These are phyloP conservation scores for Danaus melanippus DNA, from an alignment of 1,140 invertebrate species.

Conservation along the genomic window DNA sequence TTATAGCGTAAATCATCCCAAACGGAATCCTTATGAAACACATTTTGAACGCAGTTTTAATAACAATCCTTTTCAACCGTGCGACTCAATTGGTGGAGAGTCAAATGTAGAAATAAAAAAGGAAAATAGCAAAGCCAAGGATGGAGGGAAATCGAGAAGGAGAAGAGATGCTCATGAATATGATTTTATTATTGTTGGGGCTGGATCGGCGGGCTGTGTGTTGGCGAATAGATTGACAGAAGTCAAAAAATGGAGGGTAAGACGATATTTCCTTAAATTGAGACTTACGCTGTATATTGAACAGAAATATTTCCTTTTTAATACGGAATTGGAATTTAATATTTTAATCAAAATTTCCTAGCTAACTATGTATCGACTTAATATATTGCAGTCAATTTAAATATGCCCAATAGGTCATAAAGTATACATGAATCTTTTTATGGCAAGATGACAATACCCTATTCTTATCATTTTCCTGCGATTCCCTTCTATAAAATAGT, in stretches of 20 bases:
- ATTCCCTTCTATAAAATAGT: no score
- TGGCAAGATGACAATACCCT: no score
- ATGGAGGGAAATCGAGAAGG: slow-evolving; percentile 12
- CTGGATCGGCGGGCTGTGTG: slow-evolving; percentile 58
- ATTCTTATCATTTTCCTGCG: no score
- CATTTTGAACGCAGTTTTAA: no score
- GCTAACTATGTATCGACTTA: no score
- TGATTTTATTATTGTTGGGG: slow-evolving; percentile 61
- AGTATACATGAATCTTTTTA: no score
- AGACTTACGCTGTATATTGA: background rate
- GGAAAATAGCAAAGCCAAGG: slow-evolving; percentile 16
- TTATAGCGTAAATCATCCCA: slow-evolving; percentile 29
- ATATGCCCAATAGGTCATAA: no score
- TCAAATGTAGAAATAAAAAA: slow-evolving; percentile 23
- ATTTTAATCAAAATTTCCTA: no score
- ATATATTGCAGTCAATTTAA: no score
- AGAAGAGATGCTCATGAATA: slow-evolving; percentile 34
- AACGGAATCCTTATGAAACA: slow-evolving; percentile 12
- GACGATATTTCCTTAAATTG: slow-evolving; percentile 3
- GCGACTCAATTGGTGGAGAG: slow-evolving; percentile 5
- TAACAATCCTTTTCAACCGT: no score
- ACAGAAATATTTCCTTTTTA: slow-evolving; percentile 2
- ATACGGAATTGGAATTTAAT: no score
- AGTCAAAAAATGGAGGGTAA: slow-evolving; percentile 63
- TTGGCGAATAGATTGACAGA: slow-evolving; percentile 55